A percentile compares a stretch with the other conserved stretches of the same genome.
Evolutionary conservation across 2,113 vertebrate genomes (phyloP).

Genomic region (Myotis brandtii): DNA sequence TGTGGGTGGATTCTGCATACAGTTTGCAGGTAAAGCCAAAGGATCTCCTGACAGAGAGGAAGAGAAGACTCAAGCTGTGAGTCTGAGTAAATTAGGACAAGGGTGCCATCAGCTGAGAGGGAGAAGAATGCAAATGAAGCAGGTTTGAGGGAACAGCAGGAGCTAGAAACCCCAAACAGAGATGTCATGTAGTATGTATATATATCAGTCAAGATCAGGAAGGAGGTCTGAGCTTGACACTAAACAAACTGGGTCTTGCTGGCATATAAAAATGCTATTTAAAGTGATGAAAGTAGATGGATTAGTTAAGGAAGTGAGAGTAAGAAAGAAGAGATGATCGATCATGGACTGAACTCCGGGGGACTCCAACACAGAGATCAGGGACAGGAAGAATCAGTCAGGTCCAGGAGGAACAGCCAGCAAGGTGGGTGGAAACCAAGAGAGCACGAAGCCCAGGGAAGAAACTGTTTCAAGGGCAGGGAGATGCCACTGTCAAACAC

Average conservation of each 20-base stretch:
- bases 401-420: background rate
- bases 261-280: background rate
- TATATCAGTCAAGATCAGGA: background rate
- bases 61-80: background rate
- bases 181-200: background rate
- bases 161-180: background rate
- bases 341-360: background rate
- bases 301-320: background rate
- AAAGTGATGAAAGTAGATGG: background rate
- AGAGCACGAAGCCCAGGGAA: background rate
- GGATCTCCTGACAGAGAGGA: background rate
- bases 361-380: background rate
- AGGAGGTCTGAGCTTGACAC: background rate
- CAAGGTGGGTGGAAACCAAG: background rate
- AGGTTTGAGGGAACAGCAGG: background rate
- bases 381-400: background rate
- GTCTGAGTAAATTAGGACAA: background rate
- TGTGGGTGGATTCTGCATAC: background rate
- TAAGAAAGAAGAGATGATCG: background rate
- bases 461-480: background rate
- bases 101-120: background rate
- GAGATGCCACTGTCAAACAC: background rate
- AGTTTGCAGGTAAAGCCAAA: background rate
- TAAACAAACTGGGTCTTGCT: background rate
- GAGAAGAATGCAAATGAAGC: background rate